phyloP scores from a whole-genome alignment of 2,888 invertebrate genomes.

The Sclerodermus sp. region DNA sequence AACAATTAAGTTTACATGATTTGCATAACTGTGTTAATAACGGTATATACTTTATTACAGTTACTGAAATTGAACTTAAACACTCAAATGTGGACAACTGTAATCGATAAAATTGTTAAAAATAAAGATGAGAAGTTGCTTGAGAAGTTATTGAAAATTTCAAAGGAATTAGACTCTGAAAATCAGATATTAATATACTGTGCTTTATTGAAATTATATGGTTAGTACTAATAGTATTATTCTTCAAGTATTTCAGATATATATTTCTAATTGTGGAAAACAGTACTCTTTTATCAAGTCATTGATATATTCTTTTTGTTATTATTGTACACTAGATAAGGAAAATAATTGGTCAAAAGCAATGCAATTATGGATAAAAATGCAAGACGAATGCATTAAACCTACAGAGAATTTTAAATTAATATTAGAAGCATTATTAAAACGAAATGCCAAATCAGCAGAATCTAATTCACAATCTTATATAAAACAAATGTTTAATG shows the following conservation, averaged over 20 bases:
- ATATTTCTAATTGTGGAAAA: too few relatives aligned
- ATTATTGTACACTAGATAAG: conserved; percentile 56
- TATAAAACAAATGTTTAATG: neutral
- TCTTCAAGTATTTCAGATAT: neutral
- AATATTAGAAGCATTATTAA: too few relatives aligned
- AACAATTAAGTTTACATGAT: neutral
- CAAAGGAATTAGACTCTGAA: too few relatives aligned
- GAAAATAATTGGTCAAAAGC: conserved; percentile 75
- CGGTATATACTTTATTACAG: neutral
- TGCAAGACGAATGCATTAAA: conserved; percentile 72
- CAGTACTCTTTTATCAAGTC: neutral
- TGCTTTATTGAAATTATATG: conserved; percentile 52
- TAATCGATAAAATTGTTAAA: too few relatives aligned
- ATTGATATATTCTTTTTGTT: conserved; percentile 1
- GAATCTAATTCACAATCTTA: neutral
- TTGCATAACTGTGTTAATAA: neutral
- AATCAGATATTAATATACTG: conserved; percentile 53
- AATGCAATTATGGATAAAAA: conserved; percentile 75
- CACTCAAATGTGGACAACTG: neutral
- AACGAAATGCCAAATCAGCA: too few relatives aligned
- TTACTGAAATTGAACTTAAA: neutral
- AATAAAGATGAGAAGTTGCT: too few relatives aligned
- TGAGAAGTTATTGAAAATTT: too few relatives aligned
- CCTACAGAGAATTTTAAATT: too few relatives aligned
- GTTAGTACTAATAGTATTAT: conserved; percentile 37